Conservation (phyloP, 1,140 invertebrate genomes). For the Heliconius congener region DNA sequence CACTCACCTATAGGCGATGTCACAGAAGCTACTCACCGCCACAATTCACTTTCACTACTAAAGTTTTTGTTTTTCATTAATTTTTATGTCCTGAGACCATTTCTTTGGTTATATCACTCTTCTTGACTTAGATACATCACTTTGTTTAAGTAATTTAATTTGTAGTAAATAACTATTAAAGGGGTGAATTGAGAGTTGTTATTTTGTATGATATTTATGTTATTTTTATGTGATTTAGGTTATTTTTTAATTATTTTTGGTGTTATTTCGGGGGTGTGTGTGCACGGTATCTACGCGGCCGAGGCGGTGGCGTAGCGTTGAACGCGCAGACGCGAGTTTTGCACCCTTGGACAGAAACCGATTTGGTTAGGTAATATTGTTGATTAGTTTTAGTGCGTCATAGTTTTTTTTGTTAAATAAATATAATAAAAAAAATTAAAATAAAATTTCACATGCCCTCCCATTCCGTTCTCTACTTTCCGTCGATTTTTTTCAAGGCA, state of each 20-base stretch:
- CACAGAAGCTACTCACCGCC: background rate
- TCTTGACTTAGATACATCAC: background rate
- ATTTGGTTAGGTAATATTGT: constrained; percentile 12
- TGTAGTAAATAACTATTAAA: background rate
- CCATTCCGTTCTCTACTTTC: no score
- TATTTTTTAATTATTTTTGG: constrained; percentile 20
- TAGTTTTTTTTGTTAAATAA: background rate
- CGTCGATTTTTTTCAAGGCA: no score
- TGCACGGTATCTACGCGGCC: constrained; percentile 41
- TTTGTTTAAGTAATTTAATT: background rate
- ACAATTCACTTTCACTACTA: constrained; percentile 1
- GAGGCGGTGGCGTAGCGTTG: constrained; percentile 49
- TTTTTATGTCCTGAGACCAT: background rate
- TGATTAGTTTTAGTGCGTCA: background rate
- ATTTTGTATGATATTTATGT: background rate
- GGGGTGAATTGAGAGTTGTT: background rate
- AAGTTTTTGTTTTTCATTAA: background rate
- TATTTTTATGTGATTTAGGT: constrained; percentile 16
- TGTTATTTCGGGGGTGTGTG: constrained; percentile 35
- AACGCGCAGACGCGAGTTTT: constrained; percentile 58
- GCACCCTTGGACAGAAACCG: constrained; percentile 52
- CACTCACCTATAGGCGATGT: constrained; percentile 1
- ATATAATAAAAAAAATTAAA: no score
- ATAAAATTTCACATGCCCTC: no score
- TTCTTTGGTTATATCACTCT: constrained; percentile 6